Base-by-base conservation (phyloP, 2,888 invertebrate genomes). In the Leucozona laternaria region DNA sequence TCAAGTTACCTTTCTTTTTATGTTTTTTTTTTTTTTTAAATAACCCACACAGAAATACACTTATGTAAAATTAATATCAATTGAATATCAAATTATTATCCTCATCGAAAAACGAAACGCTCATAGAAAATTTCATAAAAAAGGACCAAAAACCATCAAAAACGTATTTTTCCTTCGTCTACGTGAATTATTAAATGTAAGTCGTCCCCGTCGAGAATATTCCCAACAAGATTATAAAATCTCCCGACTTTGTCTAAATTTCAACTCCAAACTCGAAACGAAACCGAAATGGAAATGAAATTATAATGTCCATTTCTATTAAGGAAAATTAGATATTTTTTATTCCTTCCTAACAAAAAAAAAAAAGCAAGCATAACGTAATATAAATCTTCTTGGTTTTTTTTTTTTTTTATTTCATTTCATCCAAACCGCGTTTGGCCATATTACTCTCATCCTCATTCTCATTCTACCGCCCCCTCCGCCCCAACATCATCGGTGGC, bases 271-370 rank as follows among this genome's bases (percentile, higher is more conserved):
- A 82, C 86, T 86, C 82, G 22, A 86, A 79, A 86, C 82, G 78
- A 82, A 86, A 86, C 86, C 78, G 82, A 82, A 86, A 86, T 82
- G 75, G 82, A 86, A 86, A 86, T 86, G 86, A 86, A 86, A 86
- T 86, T 86, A 86, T 86, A 86, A 86, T 82, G 86, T 86, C 86
- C 86, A 86, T 86, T 86, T 86, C 86, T 86, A 86, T 86, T 82
- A 86, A 64, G 70, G 82, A 86, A 86, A 86, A 86, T 86, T 86
- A 86, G 86, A 86, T 86, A 86, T 78, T 78, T 85, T 79, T 70
- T 68, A 20, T 71, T 50, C 48, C 53, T 50, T 20, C 50, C 8
- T 8, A 57, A 31, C 8, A 6, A 57, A 31, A 31, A 58, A 37
- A 58, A 58, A 48, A 34, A 64, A 73, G 53, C 55, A 68, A 81